Percentiles rank a stretch among this genome's conserved stretches.
phyloP scores from a whole-genome alignment of 2,888 invertebrate genomes.

The Limnephilus auricula region DNA sequence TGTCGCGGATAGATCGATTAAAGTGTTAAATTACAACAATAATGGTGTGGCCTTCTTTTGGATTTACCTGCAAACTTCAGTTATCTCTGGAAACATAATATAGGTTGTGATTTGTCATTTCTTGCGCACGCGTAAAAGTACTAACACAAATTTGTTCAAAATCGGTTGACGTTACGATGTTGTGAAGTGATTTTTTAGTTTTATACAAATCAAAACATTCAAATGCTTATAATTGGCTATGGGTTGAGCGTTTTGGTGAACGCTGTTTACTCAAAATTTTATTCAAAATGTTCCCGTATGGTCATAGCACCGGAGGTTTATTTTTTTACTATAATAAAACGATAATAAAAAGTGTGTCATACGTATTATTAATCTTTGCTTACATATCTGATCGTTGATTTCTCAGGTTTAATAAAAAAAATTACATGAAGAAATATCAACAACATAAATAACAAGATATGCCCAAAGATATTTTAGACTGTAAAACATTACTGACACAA shows the following conservation, averaged over 20 bases:
- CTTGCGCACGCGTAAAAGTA: constrained; percentile 51
- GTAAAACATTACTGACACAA: neutral
- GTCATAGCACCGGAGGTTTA: constrained; percentile 26
- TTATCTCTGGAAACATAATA: neutral
- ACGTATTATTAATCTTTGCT: neutral
- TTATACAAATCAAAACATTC: constrained; percentile 18
- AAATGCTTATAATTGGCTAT: constrained; percentile 24
- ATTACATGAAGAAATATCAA: neutral
- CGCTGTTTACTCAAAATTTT: constrained; percentile 14
- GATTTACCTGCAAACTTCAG: constrained; percentile 29
- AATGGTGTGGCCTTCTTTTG: constrained; percentile 11
- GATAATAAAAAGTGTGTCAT: constrained; percentile 11
- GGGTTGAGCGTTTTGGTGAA: neutral
- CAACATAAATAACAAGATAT: neutral
- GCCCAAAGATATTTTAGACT: neutral
- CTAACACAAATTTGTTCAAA: neutral
- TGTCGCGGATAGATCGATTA: constrained; percentile 47
- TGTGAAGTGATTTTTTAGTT: constrained; percentile 29
- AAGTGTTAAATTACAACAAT: constrained; percentile 52
- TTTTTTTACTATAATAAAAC: neutral
- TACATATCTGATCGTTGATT: neutral
- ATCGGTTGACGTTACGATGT: constrained; percentile 7
- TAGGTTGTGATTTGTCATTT: constrained; percentile 38
- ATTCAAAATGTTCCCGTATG: constrained; percentile 14
- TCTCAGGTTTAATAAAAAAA: too few relatives aligned